Base-by-base conservation (phyloP, 1,140 invertebrate genomes). In the Helicoverpa armigera region DNA sequence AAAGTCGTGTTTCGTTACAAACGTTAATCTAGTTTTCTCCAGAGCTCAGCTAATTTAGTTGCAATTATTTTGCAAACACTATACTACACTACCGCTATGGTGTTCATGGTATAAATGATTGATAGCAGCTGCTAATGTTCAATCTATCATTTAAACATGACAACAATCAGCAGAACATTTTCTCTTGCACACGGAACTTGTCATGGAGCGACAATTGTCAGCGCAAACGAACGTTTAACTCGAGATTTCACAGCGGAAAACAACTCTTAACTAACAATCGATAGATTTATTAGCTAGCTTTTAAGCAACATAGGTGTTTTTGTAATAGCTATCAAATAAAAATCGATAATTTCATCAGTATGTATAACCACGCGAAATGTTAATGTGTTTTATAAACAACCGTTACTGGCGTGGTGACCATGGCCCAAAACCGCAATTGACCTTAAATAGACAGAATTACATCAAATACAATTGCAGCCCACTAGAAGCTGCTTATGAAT, bases 311-410 rank as follows among this genome's bases (percentile, higher is more conserved):
- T 60, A 16, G 43, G 14, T 29, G 18, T 58, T 60, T 75, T 50
- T 48, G 31, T 61, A 75, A 61, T 35, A 75, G 29, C 29, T 43
- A 43, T 16, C 10, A n/a, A 58, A 74, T 58, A 13, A 16, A 69
- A 35, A 35, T 35, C 35, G 43, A 69, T 65, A 54, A 53, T 77
- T 65, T 81, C 23, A 35, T 35, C 18, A 73, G 48, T n/a, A n/a
- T n/a, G 11, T 65, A 74, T 65, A 31, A 53, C 69, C 9, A n/a
- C 77, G 80, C 61, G 82, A 85, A 78, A 81, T 81, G 85, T 79
- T 83, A 86, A 86, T 85, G 78, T 82, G 58, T 58, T 78, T 73
- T 82, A 86, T 86, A 85, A 81, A 78, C 83, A 85, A 85, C 85
- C 79, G 82, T 18, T 50, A 16, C 85, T 82, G 81, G 79, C 74